Evolutionary conservation across 2,888 invertebrate genomes (phyloP).

Genomic region (Cephus pygmeus): DNA sequence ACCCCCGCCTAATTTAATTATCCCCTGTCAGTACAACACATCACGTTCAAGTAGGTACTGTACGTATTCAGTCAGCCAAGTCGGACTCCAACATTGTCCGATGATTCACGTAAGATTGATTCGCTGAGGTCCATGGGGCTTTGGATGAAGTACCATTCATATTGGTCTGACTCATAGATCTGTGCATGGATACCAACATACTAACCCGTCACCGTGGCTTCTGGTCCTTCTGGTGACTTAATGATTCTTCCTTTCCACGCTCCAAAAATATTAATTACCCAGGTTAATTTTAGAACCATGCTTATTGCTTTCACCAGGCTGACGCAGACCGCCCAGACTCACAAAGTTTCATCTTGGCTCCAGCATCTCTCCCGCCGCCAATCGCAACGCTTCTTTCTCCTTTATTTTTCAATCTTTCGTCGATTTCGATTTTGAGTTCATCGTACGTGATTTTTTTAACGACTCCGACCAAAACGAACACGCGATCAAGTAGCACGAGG

Average conservation of each 20-base stretch:
- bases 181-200: neutral
- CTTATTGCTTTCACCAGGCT: constrained; percentile 2
- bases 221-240: neutral
- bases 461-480: neutral
- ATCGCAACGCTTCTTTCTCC: neutral
- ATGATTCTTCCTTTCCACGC: constrained; percentile 2
- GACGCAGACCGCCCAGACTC: neutral
- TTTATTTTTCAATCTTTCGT: neutral
- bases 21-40: neutral
- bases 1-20: neutral
- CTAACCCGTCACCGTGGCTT: neutral
- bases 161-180: neutral
- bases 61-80: neutral
- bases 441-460: neutral
- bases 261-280: constrained; percentile 3
- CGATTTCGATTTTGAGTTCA: neutral
- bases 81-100: neutral
- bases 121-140: neutral
- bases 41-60: neutral
- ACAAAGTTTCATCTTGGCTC: neutral
- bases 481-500: neutral
- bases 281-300: constrained; percentile 1
- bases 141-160: neutral
- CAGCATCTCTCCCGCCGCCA: neutral
- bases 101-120: constrained; percentile 1